These are phyloP conservation scores for Campoletis raptor DNA, from an alignment of 2,888 invertebrate species.

Conservation along the genomic window DNA sequence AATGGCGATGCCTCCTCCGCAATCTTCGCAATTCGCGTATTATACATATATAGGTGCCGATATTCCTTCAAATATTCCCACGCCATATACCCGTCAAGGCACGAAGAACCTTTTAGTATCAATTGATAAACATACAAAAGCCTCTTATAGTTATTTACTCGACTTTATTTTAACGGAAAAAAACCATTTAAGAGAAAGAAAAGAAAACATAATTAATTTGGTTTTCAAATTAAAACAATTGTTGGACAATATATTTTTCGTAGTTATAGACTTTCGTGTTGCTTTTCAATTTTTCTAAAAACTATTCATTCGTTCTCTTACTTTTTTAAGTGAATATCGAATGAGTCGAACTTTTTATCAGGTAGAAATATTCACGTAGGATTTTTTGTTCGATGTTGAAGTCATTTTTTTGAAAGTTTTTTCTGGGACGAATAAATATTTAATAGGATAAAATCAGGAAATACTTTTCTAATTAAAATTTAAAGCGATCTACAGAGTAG, in stretches of 20 bases:
- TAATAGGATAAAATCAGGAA: background rate
- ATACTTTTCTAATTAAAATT: background rate
- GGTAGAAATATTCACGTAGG: background rate
- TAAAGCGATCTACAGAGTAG: slow-evolving; percentile 10
- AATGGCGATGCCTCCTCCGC: slow-evolving; percentile 24
- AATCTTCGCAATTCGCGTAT: slow-evolving; percentile 48
- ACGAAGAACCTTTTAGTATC: slow-evolving; percentile 8
- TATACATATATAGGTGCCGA: slow-evolving; percentile 37
- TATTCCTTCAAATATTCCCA: slow-evolving; percentile 45
- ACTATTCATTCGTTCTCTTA: background rate
- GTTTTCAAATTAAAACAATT: background rate
- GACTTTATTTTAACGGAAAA: background rate
- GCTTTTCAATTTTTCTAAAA: background rate
- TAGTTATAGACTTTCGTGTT: too few relatives aligned
- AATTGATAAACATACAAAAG: slow-evolving; percentile 5
- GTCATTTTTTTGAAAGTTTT: background rate
- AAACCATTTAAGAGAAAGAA: background rate
- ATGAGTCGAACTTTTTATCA: background rate
- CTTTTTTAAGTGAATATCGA: too few relatives aligned
- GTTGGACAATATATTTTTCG: background rate
- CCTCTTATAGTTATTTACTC: background rate
- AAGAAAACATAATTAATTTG: background rate
- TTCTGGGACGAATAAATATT: background rate
- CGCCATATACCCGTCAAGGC: slow-evolving; percentile 20
- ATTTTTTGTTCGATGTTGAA: background rate